Conservation (phyloP, 2,797 vertebrate species). For the Rhynchonycteris naso region DNA sequence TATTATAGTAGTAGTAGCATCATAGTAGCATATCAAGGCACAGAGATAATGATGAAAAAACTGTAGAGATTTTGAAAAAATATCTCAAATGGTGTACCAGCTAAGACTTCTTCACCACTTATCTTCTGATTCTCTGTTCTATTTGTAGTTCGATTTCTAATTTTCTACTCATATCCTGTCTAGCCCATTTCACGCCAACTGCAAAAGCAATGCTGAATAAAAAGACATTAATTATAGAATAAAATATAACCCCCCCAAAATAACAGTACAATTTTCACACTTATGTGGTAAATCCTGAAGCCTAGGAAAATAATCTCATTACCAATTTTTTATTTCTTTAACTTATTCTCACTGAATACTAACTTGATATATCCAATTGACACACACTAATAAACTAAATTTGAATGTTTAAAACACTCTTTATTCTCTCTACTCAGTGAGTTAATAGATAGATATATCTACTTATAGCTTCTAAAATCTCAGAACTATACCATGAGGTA, state of each 20-base stretch:
- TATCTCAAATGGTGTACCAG: neutral
- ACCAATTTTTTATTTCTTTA: conserved; percentile 32
- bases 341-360: conserved; percentile 13
- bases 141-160: neutral
- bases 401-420: conserved; percentile 6
- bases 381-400: neutral
- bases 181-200: neutral
- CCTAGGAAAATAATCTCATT: neutral
- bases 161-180: neutral
- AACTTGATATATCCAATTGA: conserved; percentile 1
- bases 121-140: neutral
- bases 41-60: neutral
- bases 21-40: neutral
- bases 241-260: neutral
- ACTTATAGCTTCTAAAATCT: conserved; percentile 6
- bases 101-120: neutral
- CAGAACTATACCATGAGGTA: neutral
- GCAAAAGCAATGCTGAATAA: neutral
- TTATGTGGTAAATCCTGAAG: neutral
- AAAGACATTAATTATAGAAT: neutral
- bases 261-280: neutral
- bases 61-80: neutral
- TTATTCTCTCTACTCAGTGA: neutral
- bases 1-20: neutral
- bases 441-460: neutral